Percentiles rank a stretch among this genome's conserved stretches.
Evolutionary conservation across 2,113 vertebrate genomes (phyloP).

Genomic region (Pollimyrus isidori): DNA sequence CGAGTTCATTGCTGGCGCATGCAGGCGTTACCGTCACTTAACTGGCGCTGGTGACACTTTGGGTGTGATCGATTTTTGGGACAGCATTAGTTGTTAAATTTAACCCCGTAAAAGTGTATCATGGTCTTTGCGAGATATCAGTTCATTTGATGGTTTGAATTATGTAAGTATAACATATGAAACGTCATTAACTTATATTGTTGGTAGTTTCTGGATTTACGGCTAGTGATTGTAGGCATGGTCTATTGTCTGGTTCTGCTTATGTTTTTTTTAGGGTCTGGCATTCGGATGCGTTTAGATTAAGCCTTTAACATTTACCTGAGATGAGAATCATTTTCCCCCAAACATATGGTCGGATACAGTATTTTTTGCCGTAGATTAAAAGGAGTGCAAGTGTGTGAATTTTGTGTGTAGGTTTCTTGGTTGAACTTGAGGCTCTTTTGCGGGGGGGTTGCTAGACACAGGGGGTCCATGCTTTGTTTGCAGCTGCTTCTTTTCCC

Average conservation of each 20-base stretch:
- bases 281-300: background rate
- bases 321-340: background rate
- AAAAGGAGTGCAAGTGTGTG: background rate
- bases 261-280: background rate
- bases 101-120: background rate
- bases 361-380: background rate
- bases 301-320: background rate
- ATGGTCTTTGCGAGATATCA: background rate
- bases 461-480: slow-evolving; percentile 31
- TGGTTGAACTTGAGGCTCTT: slow-evolving; percentile 8
- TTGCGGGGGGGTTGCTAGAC: background rate
- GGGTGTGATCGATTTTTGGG: slow-evolving; percentile 10
- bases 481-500: slow-evolving; percentile 11
- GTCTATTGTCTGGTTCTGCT: background rate
- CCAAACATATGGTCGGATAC: too few species aligned
- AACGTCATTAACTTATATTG: background rate
- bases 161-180: background rate
- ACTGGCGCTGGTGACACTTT: slow-evolving; percentile 3
- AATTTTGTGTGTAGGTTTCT: background rate
- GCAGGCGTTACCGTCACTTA: background rate
- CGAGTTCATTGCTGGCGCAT: background rate
- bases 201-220: background rate
- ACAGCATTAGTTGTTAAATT: background rate
- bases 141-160: background rate
- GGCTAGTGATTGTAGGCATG: background rate